Evolutionary conservation across 2,797 vertebrate species (phyloP).

Genomic region (Liparis tanakae): DNA sequence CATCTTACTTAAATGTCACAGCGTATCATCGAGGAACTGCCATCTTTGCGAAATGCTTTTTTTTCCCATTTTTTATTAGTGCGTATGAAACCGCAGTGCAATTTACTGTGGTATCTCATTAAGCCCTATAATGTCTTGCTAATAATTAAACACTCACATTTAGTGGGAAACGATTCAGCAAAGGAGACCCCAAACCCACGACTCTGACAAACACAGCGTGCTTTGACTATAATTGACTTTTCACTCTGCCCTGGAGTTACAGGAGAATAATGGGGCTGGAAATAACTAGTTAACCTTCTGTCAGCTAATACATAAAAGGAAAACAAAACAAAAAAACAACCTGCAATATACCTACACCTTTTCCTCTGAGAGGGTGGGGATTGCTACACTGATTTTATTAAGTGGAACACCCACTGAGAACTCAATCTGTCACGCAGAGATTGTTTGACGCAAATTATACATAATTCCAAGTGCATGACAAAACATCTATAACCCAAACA

Average conservation of each 20-base stretch:
- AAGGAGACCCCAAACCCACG: conserved; percentile 50
- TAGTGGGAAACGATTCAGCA: conserved; percentile 58
- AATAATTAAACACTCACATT: conserved; percentile 73
- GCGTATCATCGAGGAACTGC: conserved; percentile 48
- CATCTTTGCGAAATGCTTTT: conserved; percentile 14
- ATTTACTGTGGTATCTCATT: conserved; percentile 64
- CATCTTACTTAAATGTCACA: conserved; percentile 77
- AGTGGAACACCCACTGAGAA: conserved; percentile 74
- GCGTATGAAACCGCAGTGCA: conserved; percentile 37
- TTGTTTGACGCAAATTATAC: conserved; percentile 75
- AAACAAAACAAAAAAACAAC: conserved; percentile 61
- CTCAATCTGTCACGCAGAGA: conserved; percentile 66
- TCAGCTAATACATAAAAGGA: conserved; percentile 75
- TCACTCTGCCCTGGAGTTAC: conserved; percentile 72
- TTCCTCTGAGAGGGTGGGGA: conserved; percentile 58
- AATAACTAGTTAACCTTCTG: conserved; percentile 80
- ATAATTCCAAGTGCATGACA: conserved; percentile 64
- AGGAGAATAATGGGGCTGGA: conserved; percentile 76
- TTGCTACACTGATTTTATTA: conserved; percentile 74
- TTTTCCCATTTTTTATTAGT: conserved; percentile 6
- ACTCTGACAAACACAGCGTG: conserved; percentile 67
- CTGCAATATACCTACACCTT: conserved; percentile 51
- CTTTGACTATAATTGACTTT: conserved; percentile 78
- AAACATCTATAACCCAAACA: conserved; percentile 57
- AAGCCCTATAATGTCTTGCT: conserved; percentile 62